Evolutionary conservation across 2,888 invertebrate genomes (phyloP).

Genomic region (Mythimna vitellina): DNA sequence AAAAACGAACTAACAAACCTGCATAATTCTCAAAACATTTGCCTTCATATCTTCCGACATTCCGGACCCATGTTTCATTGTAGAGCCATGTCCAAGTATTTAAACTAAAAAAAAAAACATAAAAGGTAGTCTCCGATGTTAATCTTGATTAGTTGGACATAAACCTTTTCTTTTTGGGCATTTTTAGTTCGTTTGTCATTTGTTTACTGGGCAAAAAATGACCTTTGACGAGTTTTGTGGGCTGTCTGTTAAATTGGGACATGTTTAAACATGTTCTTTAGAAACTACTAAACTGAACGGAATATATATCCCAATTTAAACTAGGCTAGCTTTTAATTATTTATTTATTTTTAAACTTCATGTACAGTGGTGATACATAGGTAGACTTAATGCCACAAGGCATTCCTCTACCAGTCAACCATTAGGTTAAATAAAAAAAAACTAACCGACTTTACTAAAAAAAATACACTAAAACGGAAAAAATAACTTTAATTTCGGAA

Average conservation of each 20-base stretch:
- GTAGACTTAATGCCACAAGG: too few relatives aligned
- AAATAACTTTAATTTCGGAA: too few relatives aligned
- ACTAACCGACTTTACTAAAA: too few relatives aligned
- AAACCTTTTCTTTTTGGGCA: slow-evolving; percentile 48
- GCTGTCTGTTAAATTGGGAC: slow-evolving; percentile 2
- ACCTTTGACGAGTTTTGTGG: slow-evolving; percentile 11
- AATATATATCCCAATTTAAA: too few relatives aligned
- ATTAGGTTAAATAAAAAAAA: too few relatives aligned
- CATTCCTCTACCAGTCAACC: too few relatives aligned
- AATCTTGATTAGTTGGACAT: slow-evolving; percentile 56
- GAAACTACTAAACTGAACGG: too few relatives aligned
- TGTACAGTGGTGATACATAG: too few relatives aligned
- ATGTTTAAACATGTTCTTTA: slow-evolving; percentile 31
- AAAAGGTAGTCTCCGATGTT: slow-evolving; percentile 48
- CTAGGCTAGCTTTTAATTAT: too few relatives aligned
- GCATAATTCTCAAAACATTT: not conserved
- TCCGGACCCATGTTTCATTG: slow-evolving; percentile 43
- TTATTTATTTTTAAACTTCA: too few relatives aligned
- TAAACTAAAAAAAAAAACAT: slow-evolving; percentile 47
- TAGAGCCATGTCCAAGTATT: slow-evolving; percentile 30
- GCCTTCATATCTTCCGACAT: slow-evolving; percentile 41
- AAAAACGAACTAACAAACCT: not conserved
- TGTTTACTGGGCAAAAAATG: slow-evolving; percentile 48
- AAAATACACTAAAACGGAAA: too few relatives aligned
- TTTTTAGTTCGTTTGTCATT: slow-evolving; percentile 51